Conservation (phyloP, 2,113 vertebrate genomes). For the Peromyscus polionotus region DNA sequence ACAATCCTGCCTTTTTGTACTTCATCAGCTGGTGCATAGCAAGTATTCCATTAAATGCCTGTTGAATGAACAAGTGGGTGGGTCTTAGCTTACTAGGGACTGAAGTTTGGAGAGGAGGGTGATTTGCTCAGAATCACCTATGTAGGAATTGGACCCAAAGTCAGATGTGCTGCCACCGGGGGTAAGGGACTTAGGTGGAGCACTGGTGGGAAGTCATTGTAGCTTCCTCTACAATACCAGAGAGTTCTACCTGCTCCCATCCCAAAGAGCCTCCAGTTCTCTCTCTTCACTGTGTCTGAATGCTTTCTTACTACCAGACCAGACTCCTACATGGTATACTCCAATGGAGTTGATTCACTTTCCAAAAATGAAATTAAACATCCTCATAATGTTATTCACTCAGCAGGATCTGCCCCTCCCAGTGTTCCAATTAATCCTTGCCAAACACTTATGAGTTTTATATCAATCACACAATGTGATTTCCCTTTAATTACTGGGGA, state of each 20-base stretch:
- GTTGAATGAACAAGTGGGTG: not conserved
- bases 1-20: not conserved
- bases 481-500: conserved; percentile 50
- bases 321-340: not conserved
- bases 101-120: not conserved
- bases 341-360: not conserved
- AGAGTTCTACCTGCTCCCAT: not conserved
- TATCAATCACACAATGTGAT: conserved; percentile 8
- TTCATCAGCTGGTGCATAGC: not conserved
- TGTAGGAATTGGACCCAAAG: not conserved
- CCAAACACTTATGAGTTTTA: not conserved
- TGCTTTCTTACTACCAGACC: not conserved
- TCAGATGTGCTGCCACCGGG: not conserved
- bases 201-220: not conserved
- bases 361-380: not conserved
- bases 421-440: conserved; percentile 48
- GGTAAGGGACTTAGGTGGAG: fast-evolving
- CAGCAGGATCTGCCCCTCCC: conserved; percentile 32
- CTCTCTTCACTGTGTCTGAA: not conserved
- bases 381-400: conserved; percentile 26
- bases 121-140: not conserved
- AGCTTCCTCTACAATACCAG: not conserved
- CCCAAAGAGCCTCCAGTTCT: not conserved
- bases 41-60: not conserved
- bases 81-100: not conserved